Percentiles rank a stretch among this genome's conserved stretches.
Conservation (phyloP, 2,113 vertebrate genomes). For the Cyrtonyx montezumae region DNA sequence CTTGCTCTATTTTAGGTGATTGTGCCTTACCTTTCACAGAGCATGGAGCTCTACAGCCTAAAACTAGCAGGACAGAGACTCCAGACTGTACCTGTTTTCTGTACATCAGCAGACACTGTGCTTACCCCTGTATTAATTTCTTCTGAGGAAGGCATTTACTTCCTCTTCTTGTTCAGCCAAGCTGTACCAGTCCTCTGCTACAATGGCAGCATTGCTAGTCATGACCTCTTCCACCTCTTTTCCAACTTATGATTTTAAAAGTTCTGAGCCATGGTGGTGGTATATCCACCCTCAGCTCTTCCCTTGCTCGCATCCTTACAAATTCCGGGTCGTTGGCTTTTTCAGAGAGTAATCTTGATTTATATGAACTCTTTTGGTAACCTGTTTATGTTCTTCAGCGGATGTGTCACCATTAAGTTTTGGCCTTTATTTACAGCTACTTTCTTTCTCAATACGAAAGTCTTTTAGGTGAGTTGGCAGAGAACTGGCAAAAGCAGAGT, state of each 20-base stretch:
- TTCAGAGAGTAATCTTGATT: background rate
- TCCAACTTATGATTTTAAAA: background rate
- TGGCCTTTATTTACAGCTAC: background rate
- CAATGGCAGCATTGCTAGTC: fast-evolving
- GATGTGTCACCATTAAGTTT: background rate
- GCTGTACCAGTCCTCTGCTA: background rate
- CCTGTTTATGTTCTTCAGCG: background rate
- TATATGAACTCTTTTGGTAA: background rate
- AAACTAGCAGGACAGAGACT: background rate
- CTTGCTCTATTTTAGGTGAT: background rate
- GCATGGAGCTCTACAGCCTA: background rate
- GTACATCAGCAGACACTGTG: background rate
- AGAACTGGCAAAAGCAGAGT: background rate
- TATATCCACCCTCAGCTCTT: background rate
- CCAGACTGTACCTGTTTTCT: background rate
- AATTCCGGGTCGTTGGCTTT: background rate
- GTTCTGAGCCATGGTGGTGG: background rate
- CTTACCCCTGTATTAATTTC: background rate
- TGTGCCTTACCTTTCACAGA: background rate
- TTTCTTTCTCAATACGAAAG: background rate
- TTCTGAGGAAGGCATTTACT: background rate
- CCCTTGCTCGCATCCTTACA: background rate
- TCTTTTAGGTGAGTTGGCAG: background rate
- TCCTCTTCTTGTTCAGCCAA: background rate
- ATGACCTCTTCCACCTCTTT: background rate